Percentiles rank a stretch among this genome's conserved stretches.
Conservation (phyloP, 2,797 vertebrate genomes). For the Sebastes matsubarae region DNA sequence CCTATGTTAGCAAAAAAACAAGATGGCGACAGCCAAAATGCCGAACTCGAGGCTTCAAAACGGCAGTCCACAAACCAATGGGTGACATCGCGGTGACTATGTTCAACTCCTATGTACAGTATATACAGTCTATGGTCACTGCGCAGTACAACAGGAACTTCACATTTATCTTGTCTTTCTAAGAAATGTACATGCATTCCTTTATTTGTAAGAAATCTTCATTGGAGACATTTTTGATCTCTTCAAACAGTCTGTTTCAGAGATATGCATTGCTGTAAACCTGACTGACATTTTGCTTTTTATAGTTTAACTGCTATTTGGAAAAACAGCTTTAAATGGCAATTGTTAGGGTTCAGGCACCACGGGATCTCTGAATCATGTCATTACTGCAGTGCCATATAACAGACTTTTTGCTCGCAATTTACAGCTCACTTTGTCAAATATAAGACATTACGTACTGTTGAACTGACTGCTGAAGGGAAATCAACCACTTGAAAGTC, state of each 20-base stretch:
- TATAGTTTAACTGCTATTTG: background rate
- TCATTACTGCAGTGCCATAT: background rate
- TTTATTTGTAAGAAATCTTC: background rate
- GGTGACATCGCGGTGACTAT: too few relatives aligned
- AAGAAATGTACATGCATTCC: background rate
- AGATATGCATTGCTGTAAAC: background rate
- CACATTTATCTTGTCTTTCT: background rate
- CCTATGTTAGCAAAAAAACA: too few relatives aligned
- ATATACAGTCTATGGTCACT: background rate
- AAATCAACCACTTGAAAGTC: background rate
- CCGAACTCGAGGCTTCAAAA: too few relatives aligned
- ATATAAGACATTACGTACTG: background rate
- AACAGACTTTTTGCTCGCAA: background rate
- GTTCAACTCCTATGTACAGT: too few relatives aligned
- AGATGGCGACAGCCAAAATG: too few relatives aligned
- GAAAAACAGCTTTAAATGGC: background rate
- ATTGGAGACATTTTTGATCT: background rate
- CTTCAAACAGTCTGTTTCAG: background rate
- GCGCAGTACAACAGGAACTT: background rate
- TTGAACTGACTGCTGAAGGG: background rate
- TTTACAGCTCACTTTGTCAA: background rate
- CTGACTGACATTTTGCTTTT: background rate
- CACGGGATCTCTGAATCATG: constrained; percentile 7
- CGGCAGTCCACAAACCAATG: too few relatives aligned
- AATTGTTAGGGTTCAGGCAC: background rate